Conservation (phyloP, 1,140 invertebrate genomes). For the Medauroidea extradentata region DNA sequence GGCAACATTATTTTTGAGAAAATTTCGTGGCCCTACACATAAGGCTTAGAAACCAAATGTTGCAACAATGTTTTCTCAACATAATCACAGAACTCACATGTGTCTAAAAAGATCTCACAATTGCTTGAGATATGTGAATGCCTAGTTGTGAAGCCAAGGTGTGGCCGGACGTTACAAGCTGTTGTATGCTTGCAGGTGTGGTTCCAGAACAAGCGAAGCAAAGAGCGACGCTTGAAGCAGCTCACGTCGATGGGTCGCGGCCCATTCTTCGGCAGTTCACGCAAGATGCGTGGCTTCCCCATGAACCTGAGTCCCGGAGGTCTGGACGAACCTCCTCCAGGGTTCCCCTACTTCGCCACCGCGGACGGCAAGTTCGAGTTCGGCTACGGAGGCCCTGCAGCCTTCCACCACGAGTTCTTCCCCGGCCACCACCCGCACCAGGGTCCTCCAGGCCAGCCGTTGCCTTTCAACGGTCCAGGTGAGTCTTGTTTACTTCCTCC, state of each 20-base stretch:
- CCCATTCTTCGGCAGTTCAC: slow-evolving; percentile 82
- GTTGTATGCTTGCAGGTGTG: slow-evolving; percentile 70
- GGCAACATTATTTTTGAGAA: too few species aligned
- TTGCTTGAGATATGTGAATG: too few species aligned
- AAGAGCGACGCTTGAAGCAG: slow-evolving; percentile 90
- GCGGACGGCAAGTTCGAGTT: slow-evolving; percentile 86
- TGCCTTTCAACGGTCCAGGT: slow-evolving; percentile 70
- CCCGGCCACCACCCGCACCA: slow-evolving; percentile 62
- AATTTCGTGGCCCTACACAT: too few species aligned
- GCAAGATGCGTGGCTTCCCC: slow-evolving; percentile 86
- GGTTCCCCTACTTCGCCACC: slow-evolving; percentile 78
- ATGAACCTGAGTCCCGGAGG: slow-evolving; percentile 83
- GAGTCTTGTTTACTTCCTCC: too few species aligned
- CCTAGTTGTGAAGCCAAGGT: too few species aligned
- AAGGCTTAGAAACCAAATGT: too few species aligned
- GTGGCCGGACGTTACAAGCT: too few species aligned
- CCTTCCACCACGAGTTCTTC: slow-evolving; percentile 88
- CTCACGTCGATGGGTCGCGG: slow-evolving; percentile 87
- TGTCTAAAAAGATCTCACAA: too few species aligned
- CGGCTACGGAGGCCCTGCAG: slow-evolving; percentile 77
- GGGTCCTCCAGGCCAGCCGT: slow-evolving; percentile 38
- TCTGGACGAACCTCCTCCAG: slow-evolving; percentile 59
- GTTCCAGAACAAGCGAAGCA: slow-evolving; percentile 99
- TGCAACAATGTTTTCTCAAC: too few species aligned
- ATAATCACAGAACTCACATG: too few species aligned